These are phyloP conservation scores for Cyanistes caeruleus DNA, from an alignment of 2,113 vertebrate genomes.

Conservation along the genomic window DNA sequence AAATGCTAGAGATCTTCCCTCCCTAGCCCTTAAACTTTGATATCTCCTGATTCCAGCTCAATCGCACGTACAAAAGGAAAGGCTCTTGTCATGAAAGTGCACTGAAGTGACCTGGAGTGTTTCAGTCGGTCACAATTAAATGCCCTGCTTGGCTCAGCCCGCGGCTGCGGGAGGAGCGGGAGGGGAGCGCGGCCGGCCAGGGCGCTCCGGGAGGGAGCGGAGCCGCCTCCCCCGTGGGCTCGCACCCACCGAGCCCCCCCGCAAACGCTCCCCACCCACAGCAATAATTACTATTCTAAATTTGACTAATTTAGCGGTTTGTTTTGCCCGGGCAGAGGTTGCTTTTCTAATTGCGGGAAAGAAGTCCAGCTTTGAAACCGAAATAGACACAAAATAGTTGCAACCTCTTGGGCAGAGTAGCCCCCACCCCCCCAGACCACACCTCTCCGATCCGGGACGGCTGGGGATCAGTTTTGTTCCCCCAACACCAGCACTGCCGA, in stretches of 20 bases:
- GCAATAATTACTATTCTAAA: background rate
- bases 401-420: background rate
- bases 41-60: background rate
- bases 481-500: background rate
- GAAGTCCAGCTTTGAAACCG: background rate
- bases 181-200: background rate
- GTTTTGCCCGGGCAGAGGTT: background rate
- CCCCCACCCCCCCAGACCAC: background rate
- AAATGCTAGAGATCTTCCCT: background rate
- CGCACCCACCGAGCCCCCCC: background rate
- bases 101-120: background rate
- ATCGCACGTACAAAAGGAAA: background rate
- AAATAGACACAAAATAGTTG: background rate
- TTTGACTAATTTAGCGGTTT: background rate
- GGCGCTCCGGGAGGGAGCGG: background rate
- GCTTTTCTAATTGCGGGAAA: background rate
- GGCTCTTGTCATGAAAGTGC: background rate
- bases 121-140: background rate
- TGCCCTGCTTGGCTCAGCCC: background rate
- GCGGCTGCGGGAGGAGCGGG: background rate
- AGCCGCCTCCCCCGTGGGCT: background rate
- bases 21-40: background rate
- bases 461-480: conserved; percentile 21
- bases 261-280: background rate
- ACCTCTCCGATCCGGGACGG: background rate